These are phyloP conservation scores for Rhinolophus sinicus DNA, from an alignment of 2,113 vertebrate genomes.

Conservation along the genomic window DNA sequence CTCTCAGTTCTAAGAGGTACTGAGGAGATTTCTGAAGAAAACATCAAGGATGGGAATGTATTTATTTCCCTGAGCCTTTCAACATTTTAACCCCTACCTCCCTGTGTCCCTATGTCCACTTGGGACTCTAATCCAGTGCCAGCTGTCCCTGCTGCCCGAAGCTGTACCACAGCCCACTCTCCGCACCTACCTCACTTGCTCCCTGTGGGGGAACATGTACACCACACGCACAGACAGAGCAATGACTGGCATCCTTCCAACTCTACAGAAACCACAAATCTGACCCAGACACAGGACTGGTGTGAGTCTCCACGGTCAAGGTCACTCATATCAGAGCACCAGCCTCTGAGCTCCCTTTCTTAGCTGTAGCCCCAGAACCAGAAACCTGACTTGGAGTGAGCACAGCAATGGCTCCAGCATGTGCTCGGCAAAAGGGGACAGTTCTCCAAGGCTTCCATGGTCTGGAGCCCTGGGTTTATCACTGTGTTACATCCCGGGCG, in stretches of 20 bases:
- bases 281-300: not conserved
- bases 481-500: not conserved
- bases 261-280: not conserved
- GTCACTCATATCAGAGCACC: not conserved
- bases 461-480: not conserved
- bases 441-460: rapidly evolving
- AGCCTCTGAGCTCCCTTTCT: not conserved
- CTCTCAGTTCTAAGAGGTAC: not conserved
- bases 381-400: not conserved
- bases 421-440: not conserved
- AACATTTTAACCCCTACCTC: not conserved
- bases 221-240: not conserved
- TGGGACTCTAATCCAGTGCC: not conserved
- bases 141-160: not conserved
- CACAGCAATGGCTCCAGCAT: not conserved
- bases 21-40: not conserved
- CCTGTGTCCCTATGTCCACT: not conserved
- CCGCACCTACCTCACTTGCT: not conserved
- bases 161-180: not conserved
- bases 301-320: rapidly evolving
- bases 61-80: not conserved
- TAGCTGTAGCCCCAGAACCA: not conserved
- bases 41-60: not conserved
- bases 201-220: not conserved
- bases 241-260: not conserved